These are phyloP conservation scores for Tenthredo mesomela DNA, from an alignment of 2,888 invertebrate genomes.

Conservation along the genomic window DNA sequence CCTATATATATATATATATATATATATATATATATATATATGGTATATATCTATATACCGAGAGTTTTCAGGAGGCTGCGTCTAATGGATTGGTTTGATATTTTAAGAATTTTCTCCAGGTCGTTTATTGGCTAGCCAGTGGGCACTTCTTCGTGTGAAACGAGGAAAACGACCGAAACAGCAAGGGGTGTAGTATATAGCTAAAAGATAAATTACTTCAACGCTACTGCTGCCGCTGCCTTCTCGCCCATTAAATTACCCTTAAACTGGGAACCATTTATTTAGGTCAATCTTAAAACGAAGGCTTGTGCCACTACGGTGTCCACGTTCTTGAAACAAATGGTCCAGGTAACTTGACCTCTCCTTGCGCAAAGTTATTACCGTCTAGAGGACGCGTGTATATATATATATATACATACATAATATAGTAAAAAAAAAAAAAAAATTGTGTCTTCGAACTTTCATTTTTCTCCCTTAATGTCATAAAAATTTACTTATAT, in stretches of 20 bases:
- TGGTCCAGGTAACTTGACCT: constrained; percentile 26
- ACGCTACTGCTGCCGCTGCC: constrained; percentile 60
- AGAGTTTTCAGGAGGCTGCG: not conserved
- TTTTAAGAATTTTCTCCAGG: constrained; percentile 13
- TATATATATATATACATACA: too few relatives aligned
- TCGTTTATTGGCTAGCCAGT: constrained; percentile 45
- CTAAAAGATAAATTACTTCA: constrained; percentile 66
- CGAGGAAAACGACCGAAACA: constrained; percentile 36
- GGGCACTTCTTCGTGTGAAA: constrained; percentile 27
- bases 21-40: not conserved
- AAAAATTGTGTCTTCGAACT: not conserved
- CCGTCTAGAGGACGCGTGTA: constrained; percentile 8
- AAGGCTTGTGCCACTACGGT: not conserved
- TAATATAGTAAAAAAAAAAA: too few relatives aligned
- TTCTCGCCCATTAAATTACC: constrained; percentile 69
- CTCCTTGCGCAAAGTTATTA: not conserved
- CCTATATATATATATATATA: not conserved
- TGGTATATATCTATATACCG: too few relatives aligned
- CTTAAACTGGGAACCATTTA: constrained; percentile 44
- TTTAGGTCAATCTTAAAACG: constrained; percentile 49
- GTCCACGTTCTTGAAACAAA: constrained; percentile 31
- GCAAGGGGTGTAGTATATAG: constrained; percentile 36
- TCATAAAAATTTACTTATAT: not conserved
- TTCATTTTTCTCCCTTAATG: not conserved
- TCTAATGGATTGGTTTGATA: constrained; percentile 48